Conservation (phyloP, 64 coral and sea anemone genomes). For the Acropora tenuis region DNA sequence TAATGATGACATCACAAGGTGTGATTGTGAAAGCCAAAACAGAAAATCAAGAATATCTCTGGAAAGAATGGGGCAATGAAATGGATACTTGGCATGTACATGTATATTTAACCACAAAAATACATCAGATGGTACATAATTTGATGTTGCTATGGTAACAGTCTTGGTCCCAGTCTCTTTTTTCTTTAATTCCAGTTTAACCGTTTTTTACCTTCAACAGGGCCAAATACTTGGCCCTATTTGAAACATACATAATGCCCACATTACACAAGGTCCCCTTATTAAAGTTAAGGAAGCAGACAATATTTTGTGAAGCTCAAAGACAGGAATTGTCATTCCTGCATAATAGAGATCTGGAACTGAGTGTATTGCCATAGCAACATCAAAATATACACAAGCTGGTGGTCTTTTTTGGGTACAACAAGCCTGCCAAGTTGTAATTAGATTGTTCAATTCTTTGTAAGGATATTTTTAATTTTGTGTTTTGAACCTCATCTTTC, state of each 20-base stretch:
- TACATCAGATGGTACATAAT: conserved; percentile 21
- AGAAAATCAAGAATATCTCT: conserved; percentile 22
- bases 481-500: conserved; percentile 16
- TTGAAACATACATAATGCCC: too few relatives aligned
- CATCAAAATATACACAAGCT: too few relatives aligned
- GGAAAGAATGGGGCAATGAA: conserved; percentile 22
- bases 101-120: conserved; percentile 4
- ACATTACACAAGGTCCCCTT: too few relatives aligned
- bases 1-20: conserved; percentile 19
- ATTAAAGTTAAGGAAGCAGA: too few relatives aligned
- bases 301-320: too few relatives aligned
- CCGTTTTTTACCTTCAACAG: conserved; percentile 8
- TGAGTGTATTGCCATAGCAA: too few relatives aligned
- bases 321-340: too few relatives aligned
- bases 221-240: conserved; percentile 21
- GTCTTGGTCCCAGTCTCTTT: not conserved
- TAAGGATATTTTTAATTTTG: conserved; percentile 18
- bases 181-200: conserved; percentile 21
- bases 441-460: too few relatives aligned
- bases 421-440: too few relatives aligned
- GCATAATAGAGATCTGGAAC: too few relatives aligned
- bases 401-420: too few relatives aligned
- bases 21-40: not conserved
- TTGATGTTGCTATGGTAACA: conserved; percentile 7
- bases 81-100: conserved; percentile 13